Evolutionary conservation across 2,797 vertebrate species (phyloP).

Genomic region (Notamacropus eugenii): DNA sequence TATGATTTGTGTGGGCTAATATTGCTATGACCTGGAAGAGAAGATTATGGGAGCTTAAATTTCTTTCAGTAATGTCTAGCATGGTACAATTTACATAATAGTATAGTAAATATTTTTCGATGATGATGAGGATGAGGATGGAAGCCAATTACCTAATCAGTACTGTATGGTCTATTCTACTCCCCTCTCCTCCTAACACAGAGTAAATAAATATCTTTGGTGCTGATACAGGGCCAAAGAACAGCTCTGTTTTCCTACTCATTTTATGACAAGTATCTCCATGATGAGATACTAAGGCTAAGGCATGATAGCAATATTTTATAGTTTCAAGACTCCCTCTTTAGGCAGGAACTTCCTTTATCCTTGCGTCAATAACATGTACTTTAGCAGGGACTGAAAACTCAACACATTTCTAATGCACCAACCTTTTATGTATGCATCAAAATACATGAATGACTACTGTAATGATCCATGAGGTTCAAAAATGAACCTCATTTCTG

Average conservation of each 20-base stretch:
- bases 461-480: constrained; percentile 71
- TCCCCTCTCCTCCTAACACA: not conserved
- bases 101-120: not conserved
- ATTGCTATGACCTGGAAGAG: not conserved
- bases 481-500: constrained; percentile 71
- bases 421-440: constrained; percentile 58
- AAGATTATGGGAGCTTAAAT: not conserved
- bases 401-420: constrained; percentile 46
- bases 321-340: constrained; percentile 39
- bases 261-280: constrained; percentile 9
- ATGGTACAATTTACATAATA: not conserved
- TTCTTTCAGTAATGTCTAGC: not conserved
- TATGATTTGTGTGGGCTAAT: not conserved
- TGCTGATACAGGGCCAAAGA: not conserved
- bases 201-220: not conserved
- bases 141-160: not conserved
- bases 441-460: constrained; percentile 72
- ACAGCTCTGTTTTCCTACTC: not conserved
- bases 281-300: constrained; percentile 5
- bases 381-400: constrained; percentile 40
- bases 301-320: constrained; percentile 33
- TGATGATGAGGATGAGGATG: not conserved
- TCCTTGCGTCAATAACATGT: constrained; percentile 49
- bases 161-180: not conserved
- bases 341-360: constrained; percentile 33